Evolutionary conservation across 2,888 invertebrate genomes (phyloP).

Genomic region (Yponomeuta cagnagella): DNA sequence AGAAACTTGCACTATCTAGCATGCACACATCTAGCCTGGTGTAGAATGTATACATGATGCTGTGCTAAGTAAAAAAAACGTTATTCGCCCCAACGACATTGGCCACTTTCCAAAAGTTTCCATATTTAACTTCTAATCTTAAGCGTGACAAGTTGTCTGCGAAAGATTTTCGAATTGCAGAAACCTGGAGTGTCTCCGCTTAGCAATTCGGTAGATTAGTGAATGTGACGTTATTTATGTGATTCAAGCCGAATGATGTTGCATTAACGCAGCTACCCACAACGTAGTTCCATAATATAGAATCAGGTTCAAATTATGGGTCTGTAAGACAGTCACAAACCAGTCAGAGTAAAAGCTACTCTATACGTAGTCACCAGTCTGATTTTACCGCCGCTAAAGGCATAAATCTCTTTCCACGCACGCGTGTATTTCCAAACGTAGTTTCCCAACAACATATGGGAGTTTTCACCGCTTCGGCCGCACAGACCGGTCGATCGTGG

Average conservation of each 20-base stretch:
- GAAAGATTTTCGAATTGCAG: constrained; percentile 20
- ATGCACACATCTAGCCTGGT: neutral
- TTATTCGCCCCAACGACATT: constrained; percentile 24
- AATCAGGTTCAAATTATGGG: neutral
- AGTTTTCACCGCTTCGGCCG: constrained; percentile 66
- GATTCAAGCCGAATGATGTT: no score
- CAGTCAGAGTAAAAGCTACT: constrained; percentile 4
- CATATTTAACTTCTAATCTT: constrained; percentile 50
- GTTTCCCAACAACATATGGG: constrained; percentile 39
- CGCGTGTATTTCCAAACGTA: constrained; percentile 53
- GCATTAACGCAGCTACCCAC: no score
- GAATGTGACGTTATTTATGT: neutral
- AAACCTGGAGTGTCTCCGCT: constrained; percentile 12
- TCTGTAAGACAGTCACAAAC: constrained; percentile 3
- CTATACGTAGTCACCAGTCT: neutral
- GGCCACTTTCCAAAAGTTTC: constrained; percentile 49
- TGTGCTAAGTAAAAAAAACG: neutral
- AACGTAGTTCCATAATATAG: no score
- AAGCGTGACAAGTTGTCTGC: constrained; percentile 31
- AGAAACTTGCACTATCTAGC: neutral
- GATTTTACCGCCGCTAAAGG: neutral
- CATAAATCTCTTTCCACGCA: constrained; percentile 10
- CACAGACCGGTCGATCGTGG: constrained; percentile 21
- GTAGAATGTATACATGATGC: neutral
- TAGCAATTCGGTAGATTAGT: neutral